Conservation (phyloP, 2,797 vertebrate species). For the Muraenolepis orangiensis region DNA sequence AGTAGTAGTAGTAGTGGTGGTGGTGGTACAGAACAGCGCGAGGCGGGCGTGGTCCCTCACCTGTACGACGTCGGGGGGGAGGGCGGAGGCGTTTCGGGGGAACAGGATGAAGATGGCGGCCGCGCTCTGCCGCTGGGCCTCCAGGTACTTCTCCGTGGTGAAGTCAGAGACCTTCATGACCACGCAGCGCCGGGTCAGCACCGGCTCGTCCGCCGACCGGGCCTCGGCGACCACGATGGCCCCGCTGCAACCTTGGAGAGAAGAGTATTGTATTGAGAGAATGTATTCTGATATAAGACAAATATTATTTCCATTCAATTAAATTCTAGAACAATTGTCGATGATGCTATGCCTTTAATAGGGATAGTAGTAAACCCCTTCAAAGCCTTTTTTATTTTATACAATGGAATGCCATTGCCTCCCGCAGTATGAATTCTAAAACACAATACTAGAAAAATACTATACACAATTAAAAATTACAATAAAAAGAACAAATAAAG, state of each 20-base stretch:
- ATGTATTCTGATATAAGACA: not conserved
- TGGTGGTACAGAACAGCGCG: too few relatives aligned
- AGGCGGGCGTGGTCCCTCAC: too few relatives aligned
- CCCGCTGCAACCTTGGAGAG: constrained; percentile 71
- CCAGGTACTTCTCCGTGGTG: constrained; percentile 58
- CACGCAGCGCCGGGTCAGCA: constrained; percentile 74
- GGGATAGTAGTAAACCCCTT: not conserved
- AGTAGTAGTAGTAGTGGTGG: too few relatives aligned
- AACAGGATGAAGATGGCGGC: constrained; percentile 76
- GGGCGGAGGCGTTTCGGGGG: constrained; percentile 63
- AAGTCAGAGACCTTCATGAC: constrained; percentile 78
- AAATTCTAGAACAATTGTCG: not conserved
- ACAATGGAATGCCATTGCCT: too few relatives aligned
- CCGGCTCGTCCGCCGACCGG: constrained; percentile 64
- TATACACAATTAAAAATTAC: not conserved
- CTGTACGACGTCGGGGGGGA: constrained; percentile 58
- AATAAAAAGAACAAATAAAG: too few relatives aligned
- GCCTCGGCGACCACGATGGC: constrained; percentile 76
- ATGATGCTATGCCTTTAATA: not conserved
- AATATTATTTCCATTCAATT: too few relatives aligned
- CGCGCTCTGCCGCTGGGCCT: constrained; percentile 73
- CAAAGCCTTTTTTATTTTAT: not conserved
- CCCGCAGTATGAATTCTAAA: too few relatives aligned
- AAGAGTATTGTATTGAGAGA: not conserved
- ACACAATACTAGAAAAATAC: too few relatives aligned